These are phyloP conservation scores for Stenotaenia linearis DNA, from an alignment of 2,888 invertebrate species.

Conservation along the genomic window DNA sequence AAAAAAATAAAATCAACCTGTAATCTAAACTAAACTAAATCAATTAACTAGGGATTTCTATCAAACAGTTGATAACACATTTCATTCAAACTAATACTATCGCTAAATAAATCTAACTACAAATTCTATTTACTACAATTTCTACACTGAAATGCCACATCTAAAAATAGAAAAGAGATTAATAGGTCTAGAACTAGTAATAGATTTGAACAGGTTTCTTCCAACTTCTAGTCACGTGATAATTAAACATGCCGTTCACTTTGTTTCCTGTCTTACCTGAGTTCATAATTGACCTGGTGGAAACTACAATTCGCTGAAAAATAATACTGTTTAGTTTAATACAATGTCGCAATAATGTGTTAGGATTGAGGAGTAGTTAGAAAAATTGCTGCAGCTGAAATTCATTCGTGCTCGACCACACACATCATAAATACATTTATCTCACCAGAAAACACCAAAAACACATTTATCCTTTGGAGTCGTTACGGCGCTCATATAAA, in stretches of 20 bases:
- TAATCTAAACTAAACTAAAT: not conserved
- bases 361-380: too few relatives aligned
- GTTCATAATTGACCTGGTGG: not conserved
- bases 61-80: not conserved
- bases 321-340: not conserved
- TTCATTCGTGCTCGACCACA: not conserved
- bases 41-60: not conserved
- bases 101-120: not conserved
- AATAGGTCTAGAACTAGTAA: not conserved
- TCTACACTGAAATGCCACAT: not conserved
- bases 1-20: slow-evolving; percentile 32
- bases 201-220: not conserved
- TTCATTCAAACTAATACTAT: not conserved
- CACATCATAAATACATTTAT: not conserved
- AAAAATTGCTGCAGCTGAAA: slow-evolving; percentile 33
- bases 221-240: not conserved
- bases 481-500: too few relatives aligned
- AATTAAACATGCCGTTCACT: not conserved
- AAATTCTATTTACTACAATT: not conserved
- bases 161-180: not conserved
- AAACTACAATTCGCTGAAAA: not conserved
- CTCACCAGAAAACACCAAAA: not conserved
- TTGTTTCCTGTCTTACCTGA: not conserved
- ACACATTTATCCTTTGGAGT: too few relatives aligned
- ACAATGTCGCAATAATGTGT: too few relatives aligned